phyloP scores from a whole-genome alignment of 2,797 vertebrate species.

The Rousettus madagascariensis region DNA sequence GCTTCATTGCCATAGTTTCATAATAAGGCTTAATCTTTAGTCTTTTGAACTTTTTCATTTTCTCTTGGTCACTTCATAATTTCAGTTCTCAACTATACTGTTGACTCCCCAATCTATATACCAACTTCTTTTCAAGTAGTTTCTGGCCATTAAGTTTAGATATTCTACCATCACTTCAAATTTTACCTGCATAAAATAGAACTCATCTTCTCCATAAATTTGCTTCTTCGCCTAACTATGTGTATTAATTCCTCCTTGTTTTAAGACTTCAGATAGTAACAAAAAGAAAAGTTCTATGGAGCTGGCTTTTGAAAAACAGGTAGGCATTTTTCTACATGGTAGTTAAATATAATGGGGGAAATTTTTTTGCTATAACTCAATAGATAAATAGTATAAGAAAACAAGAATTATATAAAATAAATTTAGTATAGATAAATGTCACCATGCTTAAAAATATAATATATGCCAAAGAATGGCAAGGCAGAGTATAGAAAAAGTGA shows the following conservation, averaged over 20 bases:
- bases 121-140: neutral
- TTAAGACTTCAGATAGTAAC: neutral
- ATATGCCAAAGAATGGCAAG: neutral
- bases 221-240: neutral
- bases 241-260: neutral
- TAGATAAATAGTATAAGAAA: neutral
- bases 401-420: neutral
- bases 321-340: neutral
- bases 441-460: neutral
- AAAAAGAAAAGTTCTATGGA: neutral
- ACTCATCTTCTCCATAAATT: neutral
- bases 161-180: neutral
- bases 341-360: neutral
- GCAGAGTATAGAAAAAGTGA: neutral
- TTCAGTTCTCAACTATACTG: neutral
- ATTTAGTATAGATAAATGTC: neutral
- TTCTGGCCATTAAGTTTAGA: neutral
- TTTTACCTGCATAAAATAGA: constrained; percentile 11
- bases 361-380: neutral
- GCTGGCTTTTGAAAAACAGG: neutral
- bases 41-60: neutral
- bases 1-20: neutral
- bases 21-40: neutral
- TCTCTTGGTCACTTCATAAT: neutral
- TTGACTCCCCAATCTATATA: neutral